Evolutionary conservation across 2,888 invertebrate species (phyloP).

Genomic region (Eristalinus sepulchralis): DNA sequence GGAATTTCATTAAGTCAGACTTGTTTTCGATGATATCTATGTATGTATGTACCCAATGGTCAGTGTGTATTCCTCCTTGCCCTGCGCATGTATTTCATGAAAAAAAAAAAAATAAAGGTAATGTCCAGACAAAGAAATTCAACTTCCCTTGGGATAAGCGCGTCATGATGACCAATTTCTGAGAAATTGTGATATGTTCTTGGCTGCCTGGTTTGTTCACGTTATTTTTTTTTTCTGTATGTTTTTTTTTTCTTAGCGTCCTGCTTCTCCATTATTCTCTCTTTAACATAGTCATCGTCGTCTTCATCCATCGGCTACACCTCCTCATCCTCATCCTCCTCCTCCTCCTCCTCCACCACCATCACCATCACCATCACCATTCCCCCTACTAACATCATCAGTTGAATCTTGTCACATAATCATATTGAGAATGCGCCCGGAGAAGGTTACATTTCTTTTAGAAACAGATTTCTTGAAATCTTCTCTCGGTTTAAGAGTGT

Average conservation of each 20-base stretch:
- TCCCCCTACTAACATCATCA: conserved; percentile 46
- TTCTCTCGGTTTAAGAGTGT: conserved; percentile 6
- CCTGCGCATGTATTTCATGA: conserved; percentile 25
- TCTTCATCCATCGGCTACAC: conserved; percentile 36
- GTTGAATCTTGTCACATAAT: conserved; percentile 63
- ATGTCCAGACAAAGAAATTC: conserved; percentile 66
- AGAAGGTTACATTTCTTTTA: conserved; percentile 45
- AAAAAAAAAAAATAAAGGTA: conserved; percentile 42
- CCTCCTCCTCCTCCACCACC: too few species aligned
- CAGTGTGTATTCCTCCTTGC: conserved; percentile 4
- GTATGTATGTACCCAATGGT: conserved; percentile 28
- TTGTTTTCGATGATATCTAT: conserved; percentile 58
- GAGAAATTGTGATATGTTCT: conserved; percentile 67
- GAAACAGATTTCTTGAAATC: conserved; percentile 49
- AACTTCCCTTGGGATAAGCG: conserved; percentile 58
- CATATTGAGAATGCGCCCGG: conserved; percentile 53
- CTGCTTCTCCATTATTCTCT: conserved; percentile 42
- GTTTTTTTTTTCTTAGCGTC: conserved; percentile 27
- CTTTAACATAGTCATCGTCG: conserved; percentile 62
- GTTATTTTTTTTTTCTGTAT: conserved; percentile 36
- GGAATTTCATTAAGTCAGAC: conserved; percentile 60
- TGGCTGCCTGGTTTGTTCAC: conserved; percentile 41
- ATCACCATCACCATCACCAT: too few species aligned
- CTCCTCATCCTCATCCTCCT: too few species aligned
- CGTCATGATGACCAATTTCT: conserved; percentile 68